phyloP scores from a whole-genome alignment of 2,888 invertebrate genomes.

The Chrysotoxum bicinctum region DNA sequence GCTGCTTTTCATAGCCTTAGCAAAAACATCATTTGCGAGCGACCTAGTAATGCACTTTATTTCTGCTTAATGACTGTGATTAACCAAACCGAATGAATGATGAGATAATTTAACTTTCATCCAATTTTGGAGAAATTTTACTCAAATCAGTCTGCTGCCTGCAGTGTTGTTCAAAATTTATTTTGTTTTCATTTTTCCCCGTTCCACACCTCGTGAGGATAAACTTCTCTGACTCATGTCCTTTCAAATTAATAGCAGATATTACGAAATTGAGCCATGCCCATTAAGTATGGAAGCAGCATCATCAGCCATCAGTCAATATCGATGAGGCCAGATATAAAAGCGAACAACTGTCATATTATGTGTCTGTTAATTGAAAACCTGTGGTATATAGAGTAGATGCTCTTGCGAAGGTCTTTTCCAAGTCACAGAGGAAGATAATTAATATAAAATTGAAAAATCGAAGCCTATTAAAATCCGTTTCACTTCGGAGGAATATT shows the following conservation, averaged over 20 bases:
- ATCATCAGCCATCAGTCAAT: background rate
- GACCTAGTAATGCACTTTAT: no score
- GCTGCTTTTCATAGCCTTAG: no score
- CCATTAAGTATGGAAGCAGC: slow-evolving; percentile 28
- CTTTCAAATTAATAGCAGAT: slow-evolving; percentile 37
- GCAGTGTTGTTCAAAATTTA: no score
- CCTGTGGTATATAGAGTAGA: slow-evolving; percentile 16
- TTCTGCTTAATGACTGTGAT: no score
- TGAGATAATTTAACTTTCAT: no score
- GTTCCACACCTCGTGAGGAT: background rate
- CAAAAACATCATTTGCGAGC: no score
- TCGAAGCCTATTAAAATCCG: slow-evolving; percentile 35
- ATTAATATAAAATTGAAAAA: slow-evolving; percentile 36
- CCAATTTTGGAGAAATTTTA: no score
- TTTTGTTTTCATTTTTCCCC: background rate
- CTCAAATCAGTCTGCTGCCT: no score
- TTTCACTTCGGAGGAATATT: background rate
- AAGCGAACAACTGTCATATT: slow-evolving; percentile 36
- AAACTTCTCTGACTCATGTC: background rate
- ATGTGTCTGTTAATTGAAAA: slow-evolving; percentile 52
- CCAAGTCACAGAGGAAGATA: slow-evolving; percentile 16
- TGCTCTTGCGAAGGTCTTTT: background rate
- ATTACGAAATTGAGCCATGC: background rate
- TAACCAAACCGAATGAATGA: no score
- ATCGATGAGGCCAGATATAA: background rate